Evolutionary conservation across 2,888 invertebrate genomes (phyloP), one percentile per base, ranked within the genome.

Genomic region (Eilema griseolum): DNA sequence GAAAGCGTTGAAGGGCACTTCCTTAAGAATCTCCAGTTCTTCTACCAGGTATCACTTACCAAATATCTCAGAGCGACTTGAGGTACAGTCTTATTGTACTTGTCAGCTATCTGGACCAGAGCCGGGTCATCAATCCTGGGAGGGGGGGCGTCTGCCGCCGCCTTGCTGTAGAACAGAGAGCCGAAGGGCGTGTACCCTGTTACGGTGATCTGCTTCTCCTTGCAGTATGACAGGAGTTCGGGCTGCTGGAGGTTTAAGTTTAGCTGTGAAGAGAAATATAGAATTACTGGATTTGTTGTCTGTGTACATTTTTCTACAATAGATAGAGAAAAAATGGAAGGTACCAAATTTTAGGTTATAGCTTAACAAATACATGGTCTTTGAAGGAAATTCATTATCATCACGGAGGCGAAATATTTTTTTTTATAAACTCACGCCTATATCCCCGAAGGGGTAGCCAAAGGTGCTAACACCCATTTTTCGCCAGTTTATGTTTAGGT

Each of bases 161-260:
- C 96, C 41, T 96, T 96, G 23, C 23, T 75, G 65, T 86, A 85
- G 82, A 93, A 89, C 57, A 94, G 81, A 0, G 93, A 92, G 3
- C 97, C 98, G 71, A 98, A 95, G 0, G 98, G 98, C 56, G 97
- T 97, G 90, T 97, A 98, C 0, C 95, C 98, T 86, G 95, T 97
- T 78, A 98, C 90, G 0, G 93, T 90, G 61, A 98, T 97, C 63
- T 93, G 94, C 57, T 96, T 95, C 11, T 95, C 88, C 67, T 96
- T 95, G 88, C 98, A 97, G 85, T 96, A 98, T 1, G 96, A 90
- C 0, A 97, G 96, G 31, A 98, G 88, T 56, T 96, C 96, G 46
- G 96, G 96, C 83, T 98, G 97, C 77, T 97, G 97, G 3, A 98
- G 92, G 80, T 97, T 97, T 1, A 98, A 96, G 83, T 97, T 94